These are phyloP conservation scores for Diloba caeruleocephala DNA, from an alignment of 2,888 invertebrate genomes.

Conservation along the genomic window DNA sequence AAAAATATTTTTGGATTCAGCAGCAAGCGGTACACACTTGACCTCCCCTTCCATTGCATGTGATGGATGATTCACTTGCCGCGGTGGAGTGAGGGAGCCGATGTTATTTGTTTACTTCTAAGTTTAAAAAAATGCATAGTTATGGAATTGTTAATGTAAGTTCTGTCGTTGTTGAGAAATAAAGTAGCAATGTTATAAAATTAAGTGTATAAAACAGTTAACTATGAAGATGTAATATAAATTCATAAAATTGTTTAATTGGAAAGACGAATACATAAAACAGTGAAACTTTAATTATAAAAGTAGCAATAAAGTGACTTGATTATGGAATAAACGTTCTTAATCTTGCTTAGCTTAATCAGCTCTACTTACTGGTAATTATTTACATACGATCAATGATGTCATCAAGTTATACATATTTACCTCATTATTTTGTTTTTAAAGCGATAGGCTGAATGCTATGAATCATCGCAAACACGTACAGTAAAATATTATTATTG, in stretches of 20 bases:
- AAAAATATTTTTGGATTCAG: conserved; percentile 40
- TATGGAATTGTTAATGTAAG: background rate
- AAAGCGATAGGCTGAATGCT: conserved; percentile 35
- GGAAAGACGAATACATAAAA: conserved; percentile 18
- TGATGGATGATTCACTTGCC: conserved; percentile 50
- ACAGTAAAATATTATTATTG: conserved; percentile 57
- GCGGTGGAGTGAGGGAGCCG: conserved; percentile 45
- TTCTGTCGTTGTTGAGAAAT: conserved; percentile 4
- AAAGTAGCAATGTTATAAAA: too few relatives aligned
- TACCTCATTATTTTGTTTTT: conserved; percentile 51
- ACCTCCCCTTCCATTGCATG: conserved; percentile 31
- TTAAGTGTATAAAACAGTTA: too few relatives aligned
- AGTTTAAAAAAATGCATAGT: conserved; percentile 1
- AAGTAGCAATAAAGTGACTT: conserved; percentile 12
- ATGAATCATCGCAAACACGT: conserved; percentile 70
- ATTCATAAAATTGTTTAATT: conserved; percentile 15
- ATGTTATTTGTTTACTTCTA: conserved; percentile 11
- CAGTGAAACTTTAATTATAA: conserved; percentile 38
- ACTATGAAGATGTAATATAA: too few relatives aligned
- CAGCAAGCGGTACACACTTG: conserved; percentile 38
- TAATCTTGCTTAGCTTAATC: conserved; percentile 31
- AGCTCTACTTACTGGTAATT: conserved; percentile 22
- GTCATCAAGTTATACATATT: conserved; percentile 54
- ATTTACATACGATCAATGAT: conserved; percentile 43
- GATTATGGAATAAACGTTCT: conserved; percentile 18